phyloP scores from a whole-genome alignment of 2,888 invertebrate species.

The Tuberolachnus salignus region DNA sequence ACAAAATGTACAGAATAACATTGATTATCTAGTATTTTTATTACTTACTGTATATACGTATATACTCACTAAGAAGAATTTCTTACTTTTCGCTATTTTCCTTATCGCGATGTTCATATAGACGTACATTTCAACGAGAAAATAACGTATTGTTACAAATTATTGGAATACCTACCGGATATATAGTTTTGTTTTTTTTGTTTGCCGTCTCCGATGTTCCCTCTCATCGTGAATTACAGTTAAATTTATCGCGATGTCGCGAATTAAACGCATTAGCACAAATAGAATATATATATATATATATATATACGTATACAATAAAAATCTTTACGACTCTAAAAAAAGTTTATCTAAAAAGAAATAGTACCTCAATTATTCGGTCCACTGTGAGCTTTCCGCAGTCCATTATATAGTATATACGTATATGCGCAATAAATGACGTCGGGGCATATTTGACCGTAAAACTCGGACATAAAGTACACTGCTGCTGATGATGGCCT shows the following conservation, averaged over 20 bases:
- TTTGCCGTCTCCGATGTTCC: too few relatives aligned
- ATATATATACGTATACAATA: conserved; percentile 9
- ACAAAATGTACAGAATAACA: too few relatives aligned
- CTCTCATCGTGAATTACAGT: conserved; percentile 15
- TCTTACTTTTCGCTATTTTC: too few relatives aligned
- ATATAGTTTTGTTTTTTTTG: conserved; percentile 2
- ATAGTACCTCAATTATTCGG: conserved; percentile 45
- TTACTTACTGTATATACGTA: too few relatives aligned
- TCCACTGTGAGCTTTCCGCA: conserved; percentile 33
- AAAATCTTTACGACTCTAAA: conserved; percentile 46
- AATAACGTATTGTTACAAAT: too few relatives aligned
- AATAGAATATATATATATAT: conserved; percentile 7
- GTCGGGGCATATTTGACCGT: not conserved
- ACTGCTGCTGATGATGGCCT: conserved; percentile 3
- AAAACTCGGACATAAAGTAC: conserved; percentile 30
- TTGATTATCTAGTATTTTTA: too few relatives aligned
- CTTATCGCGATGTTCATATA: too few relatives aligned
- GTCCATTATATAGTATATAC: conserved; percentile 6
- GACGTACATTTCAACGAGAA: too few relatives aligned
- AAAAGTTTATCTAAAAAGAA: conserved; percentile 36
- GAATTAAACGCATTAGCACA: conserved; percentile 18
- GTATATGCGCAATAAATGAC: conserved; percentile 19
- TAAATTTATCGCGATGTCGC: conserved; percentile 23
- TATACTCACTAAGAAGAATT: too few relatives aligned
- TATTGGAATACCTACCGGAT: not conserved